These are phyloP conservation scores for Pristionchus mayeri DNA, from an alignment of 2,888 invertebrate genomes.

Conservation along the genomic window DNA sequence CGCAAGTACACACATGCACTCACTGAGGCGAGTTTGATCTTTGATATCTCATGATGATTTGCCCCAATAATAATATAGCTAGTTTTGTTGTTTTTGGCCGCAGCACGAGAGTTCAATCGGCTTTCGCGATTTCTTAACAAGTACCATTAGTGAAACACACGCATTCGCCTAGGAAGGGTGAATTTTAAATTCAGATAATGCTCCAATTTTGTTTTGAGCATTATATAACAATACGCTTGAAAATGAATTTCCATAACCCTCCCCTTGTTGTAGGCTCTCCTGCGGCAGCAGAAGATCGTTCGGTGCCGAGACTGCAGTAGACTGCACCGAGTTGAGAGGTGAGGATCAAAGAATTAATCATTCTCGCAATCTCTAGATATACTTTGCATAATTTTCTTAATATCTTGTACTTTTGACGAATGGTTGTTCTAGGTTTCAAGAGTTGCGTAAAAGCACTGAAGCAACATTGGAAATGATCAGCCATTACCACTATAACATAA, in stretches of 20 bases:
- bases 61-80: too few species aligned
- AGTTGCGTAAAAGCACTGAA: too few species aligned
- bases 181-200: too few species aligned
- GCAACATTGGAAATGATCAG: too few species aligned
- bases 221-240: too few species aligned
- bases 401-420: background rate
- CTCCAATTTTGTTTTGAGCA: too few species aligned
- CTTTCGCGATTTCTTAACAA: too few species aligned
- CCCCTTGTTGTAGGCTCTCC: slow-evolving; percentile 14
- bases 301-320: slow-evolving; percentile 15
- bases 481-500: too few species aligned
- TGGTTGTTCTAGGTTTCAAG: background rate
- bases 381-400: too few species aligned
- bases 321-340: slow-evolving; percentile 34
- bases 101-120: too few species aligned
- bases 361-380: background rate
- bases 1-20: background rate
- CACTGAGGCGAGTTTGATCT: background rate
- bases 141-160: background rate
- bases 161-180: too few species aligned
- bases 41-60: background rate
- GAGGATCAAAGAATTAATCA: background rate
- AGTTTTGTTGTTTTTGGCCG: background rate
- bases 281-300: slow-evolving; percentile 1
- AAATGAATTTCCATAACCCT: background rate